Evolutionary conservation across 2,888 invertebrate species (phyloP), one percentile per base, ranked within the genome.

Genomic region (Ditula angustiorana): DNA sequence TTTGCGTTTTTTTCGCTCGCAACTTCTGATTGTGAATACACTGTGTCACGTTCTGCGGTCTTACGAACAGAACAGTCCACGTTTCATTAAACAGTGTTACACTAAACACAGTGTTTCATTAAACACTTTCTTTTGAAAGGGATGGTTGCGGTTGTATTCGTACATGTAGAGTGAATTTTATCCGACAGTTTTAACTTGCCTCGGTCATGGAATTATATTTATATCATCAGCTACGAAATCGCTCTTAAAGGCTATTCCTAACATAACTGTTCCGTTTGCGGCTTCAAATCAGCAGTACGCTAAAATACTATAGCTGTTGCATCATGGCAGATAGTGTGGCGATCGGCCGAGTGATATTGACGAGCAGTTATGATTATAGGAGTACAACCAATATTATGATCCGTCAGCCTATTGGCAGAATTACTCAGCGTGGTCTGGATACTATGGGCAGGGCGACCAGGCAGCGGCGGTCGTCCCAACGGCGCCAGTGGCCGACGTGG

Each of bases 331-430:
- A 60, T 55, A 24, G 10, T 16, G 11, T 2, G 33, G 16, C 56
- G 26, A 37, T 23, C 8, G 21, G 26, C 11, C 11, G 30, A 5
- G 50, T 50, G 33, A 57, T 73, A 81, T 67, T 85, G 76, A 82
- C 70, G 71, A 73, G 69, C 72, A 76, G 71, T 82, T 83, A 67
- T 82, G 70, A 78, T 89, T 90, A 73, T 81, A 94, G 85, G 94
- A 96, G 86, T 94, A 96, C 92, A 94, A 95, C 81, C 95, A 96
- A 85, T 97, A 97, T 87, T 96, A 97, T 85, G 97, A 97, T 88
- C 96, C 96, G 26, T 95, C 96, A 50, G 95, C 96, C 47, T 97
- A 97, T 86, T 97, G 97, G 97, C 97, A 96, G 82, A 97, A 97
- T 83, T 97, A 97, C 83, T 96, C 96, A 73, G 94, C 94, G 64